Conservation (phyloP, 1,140 invertebrate species). For the Drosophila arawakana region DNA sequence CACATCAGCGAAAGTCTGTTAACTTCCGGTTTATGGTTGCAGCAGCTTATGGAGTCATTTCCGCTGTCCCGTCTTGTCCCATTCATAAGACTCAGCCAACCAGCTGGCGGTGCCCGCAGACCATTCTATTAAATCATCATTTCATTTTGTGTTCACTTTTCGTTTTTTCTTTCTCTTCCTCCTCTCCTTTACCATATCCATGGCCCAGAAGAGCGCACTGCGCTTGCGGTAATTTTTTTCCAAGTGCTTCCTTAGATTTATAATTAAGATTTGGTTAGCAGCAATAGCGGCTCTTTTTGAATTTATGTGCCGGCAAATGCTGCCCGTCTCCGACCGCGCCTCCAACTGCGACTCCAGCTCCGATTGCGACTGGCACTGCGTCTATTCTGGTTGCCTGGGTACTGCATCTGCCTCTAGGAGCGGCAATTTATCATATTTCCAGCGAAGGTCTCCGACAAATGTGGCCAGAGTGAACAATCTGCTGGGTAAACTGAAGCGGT, state of each 20-base stretch:
- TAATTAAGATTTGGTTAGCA: conserved; percentile 83
- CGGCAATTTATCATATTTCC: conserved; percentile 77
- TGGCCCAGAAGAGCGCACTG: conserved; percentile 48
- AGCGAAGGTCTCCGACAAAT: conserved; percentile 54
- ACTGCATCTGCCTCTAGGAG: conserved; percentile 52
- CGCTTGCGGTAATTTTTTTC: conserved; percentile 70
- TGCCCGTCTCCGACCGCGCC: not conserved
- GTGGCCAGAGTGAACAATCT: conserved; percentile 12
- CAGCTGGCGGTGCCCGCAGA: conserved; percentile 81
- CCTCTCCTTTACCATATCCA: conserved; percentile 6
- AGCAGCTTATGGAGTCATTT: conserved; percentile 82
- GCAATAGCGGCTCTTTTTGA: conserved; percentile 68
- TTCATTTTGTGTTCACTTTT: conserved; percentile 57
- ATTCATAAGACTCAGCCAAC: conserved; percentile 76
- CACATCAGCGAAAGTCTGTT: conserved; percentile 83
- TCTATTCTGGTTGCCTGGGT: conserved; percentile 8
- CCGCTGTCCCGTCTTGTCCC: conserved; percentile 56
- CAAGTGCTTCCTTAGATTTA: conserved; percentile 84
- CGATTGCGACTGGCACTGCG: conserved; percentile 25
- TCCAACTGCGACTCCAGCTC: too few relatives aligned
- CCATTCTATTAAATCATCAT: conserved; percentile 83
- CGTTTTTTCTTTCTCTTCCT: conserved; percentile 1
- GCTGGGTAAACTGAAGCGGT: conserved; percentile 40
- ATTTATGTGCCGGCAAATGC: conserved; percentile 60
- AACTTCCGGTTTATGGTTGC: conserved; percentile 83